Evolutionary conservation across 2,113 vertebrate species (phyloP).

Genomic region (Epinephelus fuscoguttatus): DNA sequence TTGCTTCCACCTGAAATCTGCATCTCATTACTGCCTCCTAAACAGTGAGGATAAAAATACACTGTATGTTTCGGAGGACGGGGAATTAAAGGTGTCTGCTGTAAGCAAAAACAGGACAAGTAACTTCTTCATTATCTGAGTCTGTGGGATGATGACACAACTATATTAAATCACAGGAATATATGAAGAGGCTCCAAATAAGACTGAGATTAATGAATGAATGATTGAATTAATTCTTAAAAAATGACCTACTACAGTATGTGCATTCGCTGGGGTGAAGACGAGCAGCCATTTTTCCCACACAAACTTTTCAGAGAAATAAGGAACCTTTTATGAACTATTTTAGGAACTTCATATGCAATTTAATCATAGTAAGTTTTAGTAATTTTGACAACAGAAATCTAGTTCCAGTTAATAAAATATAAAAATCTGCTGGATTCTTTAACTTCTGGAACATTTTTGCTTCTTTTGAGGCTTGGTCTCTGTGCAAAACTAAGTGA

Average conservation of each 20-base stretch:
- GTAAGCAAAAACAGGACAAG: background rate
- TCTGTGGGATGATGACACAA: background rate
- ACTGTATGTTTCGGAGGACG: background rate
- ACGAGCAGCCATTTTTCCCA: background rate
- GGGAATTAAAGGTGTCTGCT: background rate
- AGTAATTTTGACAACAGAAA: background rate
- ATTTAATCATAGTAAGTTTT: background rate
- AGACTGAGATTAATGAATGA: too few relatives aligned
- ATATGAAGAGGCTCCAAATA: background rate
- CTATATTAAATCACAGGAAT: background rate
- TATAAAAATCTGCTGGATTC: background rate
- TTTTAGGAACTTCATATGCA: background rate
- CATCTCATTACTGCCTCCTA: too few relatives aligned
- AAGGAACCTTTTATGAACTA: background rate
- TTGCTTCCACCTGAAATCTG: background rate
- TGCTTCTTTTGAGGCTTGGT: background rate
- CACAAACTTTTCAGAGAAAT: background rate
- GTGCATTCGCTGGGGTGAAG: background rate
- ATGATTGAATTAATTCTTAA: too few relatives aligned
- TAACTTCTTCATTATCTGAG: background rate
- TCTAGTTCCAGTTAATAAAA: background rate
- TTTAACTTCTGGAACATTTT: background rate
- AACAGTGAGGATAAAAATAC: background rate
- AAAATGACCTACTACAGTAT: too few relatives aligned
- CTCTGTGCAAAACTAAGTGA: background rate